A percentile compares a stretch with the other conserved stretches of the same genome.
Conservation (phyloP, 1,140 invertebrate species). For the Bombus superbus region DNA sequence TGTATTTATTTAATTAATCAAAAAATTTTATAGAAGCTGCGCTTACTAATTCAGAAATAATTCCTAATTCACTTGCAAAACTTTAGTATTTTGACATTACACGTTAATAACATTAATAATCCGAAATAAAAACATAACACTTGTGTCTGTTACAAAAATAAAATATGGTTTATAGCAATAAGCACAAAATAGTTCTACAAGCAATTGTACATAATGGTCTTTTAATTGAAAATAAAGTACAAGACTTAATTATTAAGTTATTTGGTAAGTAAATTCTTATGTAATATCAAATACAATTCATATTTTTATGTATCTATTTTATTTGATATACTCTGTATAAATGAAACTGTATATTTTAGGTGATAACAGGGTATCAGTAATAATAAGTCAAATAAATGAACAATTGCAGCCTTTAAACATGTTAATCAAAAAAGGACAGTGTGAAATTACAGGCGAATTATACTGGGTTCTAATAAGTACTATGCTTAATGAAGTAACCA, state of each 20-base stretch:
- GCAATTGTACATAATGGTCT: slow-evolving; percentile 47
- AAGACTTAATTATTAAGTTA: slow-evolving; percentile 45
- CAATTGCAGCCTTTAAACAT: slow-evolving; percentile 62
- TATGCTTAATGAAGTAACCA: slow-evolving; percentile 62
- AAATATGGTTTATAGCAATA: slow-evolving; percentile 41
- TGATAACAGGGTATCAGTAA: neutral
- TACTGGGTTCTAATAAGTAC: slow-evolving; percentile 67
- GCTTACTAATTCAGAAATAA: neutral
- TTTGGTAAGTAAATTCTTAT: slow-evolving; percentile 51
- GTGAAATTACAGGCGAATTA: slow-evolving; percentile 71
- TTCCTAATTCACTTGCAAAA: neutral
- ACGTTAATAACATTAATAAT: neutral
- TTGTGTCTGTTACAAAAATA: neutral
- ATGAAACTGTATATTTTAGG: slow-evolving; percentile 41
- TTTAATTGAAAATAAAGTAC: slow-evolving; percentile 31
- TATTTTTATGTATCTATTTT: neutral
- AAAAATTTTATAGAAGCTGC: neutral
- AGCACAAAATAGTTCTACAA: slow-evolving; percentile 58
- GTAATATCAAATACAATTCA: neutral
- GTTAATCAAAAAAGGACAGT: slow-evolving; percentile 65
- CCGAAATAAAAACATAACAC: neutral
- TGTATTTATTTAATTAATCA: neutral
- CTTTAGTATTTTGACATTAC: neutral
- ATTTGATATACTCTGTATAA: neutral
- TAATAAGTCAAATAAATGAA: slow-evolving; percentile 63